phyloP scores from a whole-genome alignment of 2,888 invertebrate genomes.

The Eupithecia insigniata region DNA sequence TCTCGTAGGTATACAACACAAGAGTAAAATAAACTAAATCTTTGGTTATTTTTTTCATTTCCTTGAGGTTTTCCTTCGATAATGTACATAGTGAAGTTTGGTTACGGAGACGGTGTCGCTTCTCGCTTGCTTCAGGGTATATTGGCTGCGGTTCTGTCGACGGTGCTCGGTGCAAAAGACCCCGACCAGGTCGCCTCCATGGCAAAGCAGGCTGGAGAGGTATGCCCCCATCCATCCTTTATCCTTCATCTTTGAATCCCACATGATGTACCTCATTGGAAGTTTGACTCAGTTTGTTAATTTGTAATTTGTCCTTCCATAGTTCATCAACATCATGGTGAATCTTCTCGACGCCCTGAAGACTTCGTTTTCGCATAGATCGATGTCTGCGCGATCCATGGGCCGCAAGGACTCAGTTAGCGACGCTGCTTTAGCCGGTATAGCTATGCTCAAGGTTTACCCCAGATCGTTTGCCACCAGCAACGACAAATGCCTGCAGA shows the following conservation, averaged over 20 bases:
- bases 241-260: constrained; percentile 56
- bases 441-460: constrained; percentile 95
- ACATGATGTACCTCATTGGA: constrained; percentile 25
- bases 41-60: constrained; percentile 37
- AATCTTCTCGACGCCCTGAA: constrained; percentile 95
- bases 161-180: constrained; percentile 95
- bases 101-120: constrained; percentile 83
- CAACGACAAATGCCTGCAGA: constrained; percentile 93
- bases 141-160: constrained; percentile 95
- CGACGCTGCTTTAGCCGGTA: constrained; percentile 94
- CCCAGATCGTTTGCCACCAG: constrained; percentile 90
- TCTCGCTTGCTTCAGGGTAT: constrained; percentile 92
- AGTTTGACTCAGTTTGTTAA: background rate
- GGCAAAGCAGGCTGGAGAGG: constrained; percentile 98
- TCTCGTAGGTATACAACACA: background rate
- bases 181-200: constrained; percentile 96
- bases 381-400: constrained; percentile 91
- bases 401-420: constrained; percentile 95
- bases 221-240: constrained; percentile 86
- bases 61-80: constrained; percentile 69
- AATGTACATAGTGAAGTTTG: constrained; percentile 81
- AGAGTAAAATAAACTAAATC: background rate
- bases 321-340: constrained; percentile 97
- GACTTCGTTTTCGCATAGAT: constrained; percentile 96
- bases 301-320: constrained; percentile 42